Evolutionary conservation across 2,888 invertebrate species (phyloP).

Genomic region (Charanyca ferruginea): DNA sequence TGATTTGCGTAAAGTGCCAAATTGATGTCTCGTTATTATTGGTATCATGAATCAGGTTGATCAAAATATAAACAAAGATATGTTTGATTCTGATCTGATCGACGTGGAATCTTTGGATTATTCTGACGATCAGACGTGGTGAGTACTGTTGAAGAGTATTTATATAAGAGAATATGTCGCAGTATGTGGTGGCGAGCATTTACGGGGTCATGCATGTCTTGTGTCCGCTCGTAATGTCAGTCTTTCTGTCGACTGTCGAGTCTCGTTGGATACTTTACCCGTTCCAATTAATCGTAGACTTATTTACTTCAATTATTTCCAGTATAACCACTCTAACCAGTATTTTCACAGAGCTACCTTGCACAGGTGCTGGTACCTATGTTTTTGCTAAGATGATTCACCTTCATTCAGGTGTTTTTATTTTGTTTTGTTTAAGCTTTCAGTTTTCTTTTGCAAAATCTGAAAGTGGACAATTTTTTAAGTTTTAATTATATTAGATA

Average conservation of each 20-base stretch:
- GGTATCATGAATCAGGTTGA: constrained; percentile 87
- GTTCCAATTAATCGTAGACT: constrained; percentile 58
- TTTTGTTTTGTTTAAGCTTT: constrained; percentile 31
- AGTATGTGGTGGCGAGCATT: constrained; percentile 31
- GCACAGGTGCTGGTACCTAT: constrained; percentile 15
- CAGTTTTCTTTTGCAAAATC: constrained; percentile 3
- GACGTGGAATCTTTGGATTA: constrained; percentile 91
- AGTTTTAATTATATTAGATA: not conserved
- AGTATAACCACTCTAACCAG: constrained; percentile 65
- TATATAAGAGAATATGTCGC: constrained; percentile 28
- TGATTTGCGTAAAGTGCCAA: constrained; percentile 88
- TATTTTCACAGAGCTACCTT: constrained; percentile 51
- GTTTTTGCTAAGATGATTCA: constrained; percentile 58
- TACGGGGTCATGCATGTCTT: constrained; percentile 63
- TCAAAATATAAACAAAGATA: constrained; percentile 91
- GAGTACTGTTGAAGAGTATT: constrained; percentile 69
- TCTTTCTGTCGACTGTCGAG: constrained; percentile 60
- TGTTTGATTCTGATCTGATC: constrained; percentile 90
- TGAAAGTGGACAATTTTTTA: not conserved
- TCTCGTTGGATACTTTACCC: constrained; percentile 56
- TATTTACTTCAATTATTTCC: constrained; percentile 66
- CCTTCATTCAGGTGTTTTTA: constrained; percentile 43
- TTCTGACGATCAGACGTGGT: constrained; percentile 92
- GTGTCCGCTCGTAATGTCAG: constrained; percentile 70
- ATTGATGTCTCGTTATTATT: constrained; percentile 85